phyloP scores from a whole-genome alignment of 2,113 vertebrate genomes.

The Oreochromis niloticus region DNA sequence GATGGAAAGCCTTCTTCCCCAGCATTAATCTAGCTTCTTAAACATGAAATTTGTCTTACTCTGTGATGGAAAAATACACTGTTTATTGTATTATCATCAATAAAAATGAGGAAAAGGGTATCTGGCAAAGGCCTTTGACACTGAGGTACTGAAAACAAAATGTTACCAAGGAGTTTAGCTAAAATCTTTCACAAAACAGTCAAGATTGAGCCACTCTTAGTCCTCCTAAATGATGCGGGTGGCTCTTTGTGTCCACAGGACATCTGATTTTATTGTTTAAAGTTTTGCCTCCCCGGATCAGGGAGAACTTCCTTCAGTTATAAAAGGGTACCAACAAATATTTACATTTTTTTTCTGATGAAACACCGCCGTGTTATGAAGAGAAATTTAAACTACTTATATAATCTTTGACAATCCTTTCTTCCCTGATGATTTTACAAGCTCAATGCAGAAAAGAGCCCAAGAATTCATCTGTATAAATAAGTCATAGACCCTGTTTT shows the following conservation, averaged over 20 bases:
- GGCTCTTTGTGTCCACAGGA: neutral
- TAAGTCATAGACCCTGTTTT: neutral
- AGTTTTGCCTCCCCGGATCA: neutral
- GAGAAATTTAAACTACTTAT: neutral
- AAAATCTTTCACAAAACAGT: neutral
- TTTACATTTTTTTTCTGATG: neutral
- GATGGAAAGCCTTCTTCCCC: neutral
- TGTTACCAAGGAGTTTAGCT: neutral
- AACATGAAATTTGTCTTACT: neutral
- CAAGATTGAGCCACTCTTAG: neutral
- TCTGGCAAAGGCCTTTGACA: neutral
- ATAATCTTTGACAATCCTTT: neutral
- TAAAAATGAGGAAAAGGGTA: fast-evolving
- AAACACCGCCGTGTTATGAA: neutral
- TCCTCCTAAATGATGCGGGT: neutral
- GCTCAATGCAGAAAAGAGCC: neutral
- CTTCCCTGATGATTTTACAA: neutral
- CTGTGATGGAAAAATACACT: neutral
- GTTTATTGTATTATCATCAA: neutral
- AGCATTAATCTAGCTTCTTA: neutral
- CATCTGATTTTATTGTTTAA: neutral
- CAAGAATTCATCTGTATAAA: fast-evolving
- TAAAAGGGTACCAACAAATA: neutral
- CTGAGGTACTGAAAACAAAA: neutral
- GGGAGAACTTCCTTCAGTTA: neutral